A percentile compares a stretch with the other conserved stretches of the same genome.
Evolutionary conservation across 2,113 vertebrate genomes (phyloP).

Genomic region (Redunca redunca): DNA sequence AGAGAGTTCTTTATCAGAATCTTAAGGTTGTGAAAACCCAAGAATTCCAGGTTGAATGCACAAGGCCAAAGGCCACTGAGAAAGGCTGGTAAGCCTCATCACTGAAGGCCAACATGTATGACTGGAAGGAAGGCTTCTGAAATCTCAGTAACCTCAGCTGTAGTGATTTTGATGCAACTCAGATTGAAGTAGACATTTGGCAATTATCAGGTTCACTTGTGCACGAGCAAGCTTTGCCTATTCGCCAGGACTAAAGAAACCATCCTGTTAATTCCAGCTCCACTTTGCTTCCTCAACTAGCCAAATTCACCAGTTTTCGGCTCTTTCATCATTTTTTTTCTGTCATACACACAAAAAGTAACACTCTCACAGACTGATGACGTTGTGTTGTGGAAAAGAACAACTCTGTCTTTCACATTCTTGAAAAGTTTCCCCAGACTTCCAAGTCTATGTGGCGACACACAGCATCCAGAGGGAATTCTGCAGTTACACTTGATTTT

Average conservation of each 20-base stretch:
- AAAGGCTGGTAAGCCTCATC: background rate
- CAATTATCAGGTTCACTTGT: background rate
- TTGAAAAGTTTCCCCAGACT: background rate
- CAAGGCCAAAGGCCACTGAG: background rate
- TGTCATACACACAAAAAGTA: background rate
- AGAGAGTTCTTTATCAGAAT: background rate
- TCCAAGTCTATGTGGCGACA: background rate
- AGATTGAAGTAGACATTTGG: background rate
- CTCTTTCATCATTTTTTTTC: background rate
- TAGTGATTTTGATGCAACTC: background rate
- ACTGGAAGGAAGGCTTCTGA: background rate
- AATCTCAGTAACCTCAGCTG: background rate
- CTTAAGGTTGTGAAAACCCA: background rate
- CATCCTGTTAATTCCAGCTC: background rate
- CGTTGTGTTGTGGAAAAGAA: background rate
- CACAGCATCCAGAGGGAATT: background rate
- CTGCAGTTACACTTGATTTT: background rate
- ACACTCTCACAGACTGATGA: background rate
- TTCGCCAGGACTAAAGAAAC: background rate
- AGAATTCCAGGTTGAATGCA: background rate
- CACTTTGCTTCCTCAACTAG: background rate
- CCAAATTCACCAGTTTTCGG: background rate
- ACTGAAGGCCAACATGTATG: background rate
- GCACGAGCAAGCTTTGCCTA: background rate
- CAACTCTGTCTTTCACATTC: background rate